A percentile compares a stretch with the other conserved stretches of the same genome.
Conservation (phyloP, 2,888 invertebrate genomes). For the Cacoxenus indagator region DNA sequence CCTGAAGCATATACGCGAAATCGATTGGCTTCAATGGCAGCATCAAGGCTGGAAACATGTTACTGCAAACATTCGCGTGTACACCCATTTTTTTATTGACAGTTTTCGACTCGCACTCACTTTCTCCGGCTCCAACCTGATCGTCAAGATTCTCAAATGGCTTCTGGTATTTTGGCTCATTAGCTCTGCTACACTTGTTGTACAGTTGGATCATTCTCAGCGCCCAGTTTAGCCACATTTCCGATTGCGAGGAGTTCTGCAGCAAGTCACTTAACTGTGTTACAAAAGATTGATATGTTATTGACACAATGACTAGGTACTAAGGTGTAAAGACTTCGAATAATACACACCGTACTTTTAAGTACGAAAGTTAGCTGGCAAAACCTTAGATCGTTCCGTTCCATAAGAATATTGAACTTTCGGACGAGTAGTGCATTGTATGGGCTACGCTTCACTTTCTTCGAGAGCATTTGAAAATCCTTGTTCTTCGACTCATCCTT, state of each 20-base stretch:
- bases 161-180: not conserved
- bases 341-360: slow-evolving; percentile 61
- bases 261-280: slow-evolving; percentile 54
- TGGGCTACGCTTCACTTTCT: slow-evolving; percentile 68
- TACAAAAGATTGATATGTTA: not conserved
- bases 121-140: slow-evolving; percentile 28
- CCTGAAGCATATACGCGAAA: slow-evolving; percentile 81
- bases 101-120: slow-evolving; percentile 37
- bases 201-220: slow-evolving; percentile 61
- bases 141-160: slow-evolving; percentile 18
- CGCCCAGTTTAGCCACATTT: slow-evolving; percentile 63
- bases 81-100: slow-evolving; percentile 45
- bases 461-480: slow-evolving; percentile 61
- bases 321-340: not conserved
- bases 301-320: not conserved
- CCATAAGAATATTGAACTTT: slow-evolving; percentile 59
- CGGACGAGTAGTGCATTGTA: slow-evolving; percentile 66
- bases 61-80: slow-evolving; percentile 76
- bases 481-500: slow-evolving; percentile 61
- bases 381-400: slow-evolving; percentile 64
- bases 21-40: slow-evolving; percentile 81
- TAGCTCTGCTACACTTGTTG: slow-evolving; percentile 58
- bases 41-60: slow-evolving; percentile 81
- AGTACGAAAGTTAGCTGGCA: slow-evolving; percentile 67
- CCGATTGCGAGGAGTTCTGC: slow-evolving; percentile 61